Evolutionary conservation across 1,140 invertebrate genomes (phyloP), one percentile per base, ranked within the genome.

Genomic region (Cherax destructor): DNA sequence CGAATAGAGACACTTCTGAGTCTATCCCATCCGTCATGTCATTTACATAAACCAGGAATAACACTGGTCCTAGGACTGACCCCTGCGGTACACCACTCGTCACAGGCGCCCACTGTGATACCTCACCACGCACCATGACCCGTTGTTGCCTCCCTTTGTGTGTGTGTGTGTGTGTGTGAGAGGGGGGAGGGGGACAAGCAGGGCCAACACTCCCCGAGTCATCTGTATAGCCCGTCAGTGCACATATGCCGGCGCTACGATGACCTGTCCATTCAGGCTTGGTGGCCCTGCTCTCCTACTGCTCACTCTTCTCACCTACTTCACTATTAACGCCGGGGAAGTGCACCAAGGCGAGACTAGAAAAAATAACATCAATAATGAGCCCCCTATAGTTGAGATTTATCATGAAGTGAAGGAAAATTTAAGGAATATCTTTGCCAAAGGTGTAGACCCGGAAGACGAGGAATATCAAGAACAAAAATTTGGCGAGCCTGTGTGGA

Each of bases 401-500:
- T 88, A 81, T 79, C 52, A 72, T 21, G 79, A 88, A 52, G 59
- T 88, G 61, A 80, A 81, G 61, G 86, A 88, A 24, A 74, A 16
- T 3, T 79, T 88, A 3, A 81, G 65, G 59, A 11, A 81, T 13
- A 81, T 88, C 18, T 72, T 88, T n/a, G 78, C 41, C 9, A 16
- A 72, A 6, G 86, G 86, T 16, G 86, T 88, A n/a, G 78, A 88
- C 13, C 78, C 47, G 21, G 49, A 3, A n/a, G 5, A 18, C 41
- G 1, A 18, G 41, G 47, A 74, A 10, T n/a, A 49, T 50, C 83
- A 65, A 21, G 83, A 65, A 21, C 59, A 59, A 10, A 49, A 69
- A 41, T 30, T 13, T 50, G 30, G 11, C 61, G 21, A 24, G n/a
- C 24, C 52, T 56, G n/a, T 83, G 59, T 41, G 30, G 30, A 41